phyloP scores from a whole-genome alignment of 2,797 vertebrate genomes.

The Tragopan temminckii region DNA sequence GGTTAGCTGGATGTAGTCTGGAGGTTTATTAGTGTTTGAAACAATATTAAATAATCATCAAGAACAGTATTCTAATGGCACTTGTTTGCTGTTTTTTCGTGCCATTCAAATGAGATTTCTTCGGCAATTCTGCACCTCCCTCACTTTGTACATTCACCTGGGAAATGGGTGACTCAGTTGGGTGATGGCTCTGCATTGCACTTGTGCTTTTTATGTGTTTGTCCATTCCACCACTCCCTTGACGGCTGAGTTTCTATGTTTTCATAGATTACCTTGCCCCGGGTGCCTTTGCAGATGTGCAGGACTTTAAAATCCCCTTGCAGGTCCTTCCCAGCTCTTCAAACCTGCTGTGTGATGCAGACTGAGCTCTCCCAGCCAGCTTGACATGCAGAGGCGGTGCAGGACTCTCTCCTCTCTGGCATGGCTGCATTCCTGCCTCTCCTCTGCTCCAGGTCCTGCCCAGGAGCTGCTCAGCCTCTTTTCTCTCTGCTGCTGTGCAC shows the following conservation, averaged over 20 bases:
- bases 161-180: constrained; percentile 51
- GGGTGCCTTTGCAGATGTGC: constrained; percentile 14
- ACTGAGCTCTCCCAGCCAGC: neutral
- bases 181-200: neutral
- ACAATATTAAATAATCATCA: neutral
- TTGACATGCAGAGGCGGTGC: neutral
- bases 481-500: neutral
- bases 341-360: neutral
- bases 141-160: constrained; percentile 23
- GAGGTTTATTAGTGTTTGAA: neutral
- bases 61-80: neutral
- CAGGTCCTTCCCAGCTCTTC: neutral
- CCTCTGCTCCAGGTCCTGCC: neutral
- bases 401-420: neutral
- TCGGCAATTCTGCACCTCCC: constrained; percentile 6
- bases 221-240: constrained; percentile 29
- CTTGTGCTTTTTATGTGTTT: constrained; percentile 30
- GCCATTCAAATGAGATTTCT: neutral
- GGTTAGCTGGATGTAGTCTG: neutral
- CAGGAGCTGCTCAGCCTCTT: constrained; percentile 1
- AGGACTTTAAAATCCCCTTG: constrained; percentile 5
- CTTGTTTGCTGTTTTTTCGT: neutral
- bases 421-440: constrained; percentile 14
- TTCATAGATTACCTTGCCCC: constrained; percentile 14
- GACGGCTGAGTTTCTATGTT: neutral